Evolutionary conservation across 2,113 vertebrate genomes (phyloP), one percentile per base, ranked within the genome.

Genomic region (Dascyllus trimaculatus): DNA sequence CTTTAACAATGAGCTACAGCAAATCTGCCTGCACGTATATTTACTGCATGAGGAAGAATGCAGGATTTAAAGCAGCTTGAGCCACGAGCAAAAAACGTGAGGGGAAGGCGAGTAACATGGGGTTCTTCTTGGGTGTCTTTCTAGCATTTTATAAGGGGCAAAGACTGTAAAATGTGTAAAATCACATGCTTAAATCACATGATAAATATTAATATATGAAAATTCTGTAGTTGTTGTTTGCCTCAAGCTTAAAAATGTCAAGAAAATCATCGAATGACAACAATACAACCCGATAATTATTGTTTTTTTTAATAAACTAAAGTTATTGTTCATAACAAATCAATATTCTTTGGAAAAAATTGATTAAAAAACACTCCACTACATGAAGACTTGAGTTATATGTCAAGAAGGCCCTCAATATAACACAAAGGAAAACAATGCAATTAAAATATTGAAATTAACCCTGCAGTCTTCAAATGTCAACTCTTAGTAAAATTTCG

Each of bases 1-100:
- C 61, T 78, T 46, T 80, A 29, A 77, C 67, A 78, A 45, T 35
- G 43, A 67, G 38, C 75, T 61, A 45, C 48, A 24, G 59, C 46
- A 80, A 66, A 65, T 77, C 5, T 75, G 53, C 61, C 38, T 40
- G 51, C 57, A 45, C 4, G 15, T 63, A 32, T 52, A 25, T 78
- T 63, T 64, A 70, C 46, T 46, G 63, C 46, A 60, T 5, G 5
- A 65, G 59, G 22, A 80, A 22, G n/a, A 71, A 73, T n/a, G 32
- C 21, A 53, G 24, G 54, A 5, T 81, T 88, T 77, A 54, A 75
- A 54, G 25, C 14, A 49, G 32, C 13, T 9, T 4, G 18, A 71
- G 78, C 69, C 68, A 64, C 61, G 57, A 25, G 29, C 48, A 59
- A 61, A 48, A 68, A 59, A 51, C 4, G 1, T 52, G 11, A 43